These are phyloP conservation scores for Lagopus leucura DNA, from an alignment of 2,113 vertebrate genomes.

Conservation along the genomic window DNA sequence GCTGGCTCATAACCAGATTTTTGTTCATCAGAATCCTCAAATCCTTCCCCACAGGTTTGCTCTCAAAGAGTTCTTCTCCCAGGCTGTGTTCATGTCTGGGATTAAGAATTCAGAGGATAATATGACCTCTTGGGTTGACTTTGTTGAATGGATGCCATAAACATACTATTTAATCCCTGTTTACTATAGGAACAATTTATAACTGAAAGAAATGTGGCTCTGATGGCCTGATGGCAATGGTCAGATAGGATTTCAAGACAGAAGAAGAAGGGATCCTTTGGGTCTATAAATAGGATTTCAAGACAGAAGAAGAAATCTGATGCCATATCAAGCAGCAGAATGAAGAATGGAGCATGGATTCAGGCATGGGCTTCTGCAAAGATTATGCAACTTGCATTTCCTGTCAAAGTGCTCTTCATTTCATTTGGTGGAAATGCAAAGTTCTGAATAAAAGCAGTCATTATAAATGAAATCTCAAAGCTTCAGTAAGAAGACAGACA, in stretches of 20 bases:
- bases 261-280: too few relatives aligned
- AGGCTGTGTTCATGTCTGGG: too few relatives aligned
- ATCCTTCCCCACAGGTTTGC: too few relatives aligned
- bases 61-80: too few relatives aligned
- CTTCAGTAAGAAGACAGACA: background rate
- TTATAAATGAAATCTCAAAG: background rate
- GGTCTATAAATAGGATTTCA: background rate
- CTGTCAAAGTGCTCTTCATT: background rate
- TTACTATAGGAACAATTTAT: background rate
- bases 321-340: background rate
- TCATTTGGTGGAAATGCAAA: background rate
- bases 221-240: background rate
- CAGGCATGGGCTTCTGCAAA: background rate
- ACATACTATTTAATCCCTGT: background rate
- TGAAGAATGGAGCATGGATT: background rate
- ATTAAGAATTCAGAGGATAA: too few relatives aligned
- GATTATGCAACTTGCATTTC: background rate
- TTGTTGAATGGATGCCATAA: background rate
- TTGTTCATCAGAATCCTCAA: too few relatives aligned
- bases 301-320: background rate
- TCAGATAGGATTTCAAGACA: background rate
- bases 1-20: too few relatives aligned
- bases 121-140: background rate
- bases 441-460: conserved; percentile 11
- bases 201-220: background rate